Evolutionary conservation across 2,888 invertebrate species (phyloP).

Genomic region (Phaedon cochleariae): DNA sequence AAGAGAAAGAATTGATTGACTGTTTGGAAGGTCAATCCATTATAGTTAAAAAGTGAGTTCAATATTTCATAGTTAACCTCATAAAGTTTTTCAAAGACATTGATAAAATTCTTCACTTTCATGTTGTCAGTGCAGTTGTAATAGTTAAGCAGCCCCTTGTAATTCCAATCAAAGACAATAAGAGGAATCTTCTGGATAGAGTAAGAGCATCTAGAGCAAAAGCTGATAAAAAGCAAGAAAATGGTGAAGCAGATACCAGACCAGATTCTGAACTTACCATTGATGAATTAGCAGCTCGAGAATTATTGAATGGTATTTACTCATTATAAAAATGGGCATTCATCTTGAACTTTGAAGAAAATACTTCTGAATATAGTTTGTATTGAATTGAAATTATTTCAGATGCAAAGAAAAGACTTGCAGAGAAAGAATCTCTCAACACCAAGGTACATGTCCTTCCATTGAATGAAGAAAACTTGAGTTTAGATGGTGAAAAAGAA

Average conservation of each 20-base stretch:
- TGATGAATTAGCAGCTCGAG: conserved; percentile 78
- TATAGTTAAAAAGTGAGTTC: conserved; percentile 77
- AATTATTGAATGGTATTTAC: conserved; percentile 71
- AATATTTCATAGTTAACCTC: too few relatives aligned
- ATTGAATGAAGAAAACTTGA: conserved; percentile 67
- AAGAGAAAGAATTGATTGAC: conserved; percentile 75
- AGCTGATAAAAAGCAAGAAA: conserved; percentile 43
- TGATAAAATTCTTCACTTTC: too few relatives aligned
- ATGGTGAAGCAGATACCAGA: conserved; percentile 46
- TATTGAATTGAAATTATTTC: conserved; percentile 25
- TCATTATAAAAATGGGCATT: background rate
- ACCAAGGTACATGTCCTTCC: conserved; percentile 65
- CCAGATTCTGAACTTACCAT: conserved; percentile 62
- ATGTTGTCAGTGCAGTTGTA: conserved; percentile 64
- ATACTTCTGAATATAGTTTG: background rate
- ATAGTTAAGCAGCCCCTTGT: conserved; percentile 67
- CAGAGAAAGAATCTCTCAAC: conserved; percentile 49
- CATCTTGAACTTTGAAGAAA: conserved; percentile 3
- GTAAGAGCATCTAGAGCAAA: conserved; percentile 65
- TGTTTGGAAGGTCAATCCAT: conserved; percentile 81
- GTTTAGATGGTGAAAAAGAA: conserved; percentile 72
- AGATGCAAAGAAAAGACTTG: conserved; percentile 54
- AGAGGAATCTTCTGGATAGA: conserved; percentile 63
- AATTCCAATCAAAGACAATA: conserved; percentile 71
- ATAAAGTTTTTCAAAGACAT: too few relatives aligned